phyloP scores from a whole-genome alignment of 2,113 vertebrate species.

The Pycnonotus jocosus region DNA sequence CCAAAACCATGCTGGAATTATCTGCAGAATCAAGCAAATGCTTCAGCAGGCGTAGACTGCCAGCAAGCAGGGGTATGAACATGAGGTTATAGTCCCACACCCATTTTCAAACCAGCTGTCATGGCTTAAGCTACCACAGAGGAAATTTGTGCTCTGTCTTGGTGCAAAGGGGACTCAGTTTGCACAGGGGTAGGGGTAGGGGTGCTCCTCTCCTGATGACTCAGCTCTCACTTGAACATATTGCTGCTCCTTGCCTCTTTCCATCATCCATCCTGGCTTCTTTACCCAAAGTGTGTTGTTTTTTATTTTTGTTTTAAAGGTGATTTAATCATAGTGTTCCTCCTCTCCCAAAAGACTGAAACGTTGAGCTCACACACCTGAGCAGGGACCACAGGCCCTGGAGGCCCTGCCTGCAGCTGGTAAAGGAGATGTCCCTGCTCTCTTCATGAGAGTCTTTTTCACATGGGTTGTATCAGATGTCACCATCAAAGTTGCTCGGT shows the following conservation, averaged over 20 bases:
- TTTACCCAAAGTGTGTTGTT: not conserved
- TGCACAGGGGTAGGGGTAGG: fast-evolving
- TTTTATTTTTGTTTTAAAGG: not conserved
- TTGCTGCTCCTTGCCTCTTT: not conserved
- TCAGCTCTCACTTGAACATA: not conserved
- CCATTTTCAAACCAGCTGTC: not conserved
- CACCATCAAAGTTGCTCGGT: not conserved
- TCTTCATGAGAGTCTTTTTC: not conserved
- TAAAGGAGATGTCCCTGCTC: not conserved
- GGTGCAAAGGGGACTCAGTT: not conserved
- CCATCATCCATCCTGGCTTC: not conserved
- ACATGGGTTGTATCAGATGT: not conserved
- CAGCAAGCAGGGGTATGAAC: not conserved
- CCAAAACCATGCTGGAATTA: not conserved
- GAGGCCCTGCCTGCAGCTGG: not conserved
- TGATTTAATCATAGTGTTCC: not conserved
- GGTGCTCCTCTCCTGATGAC: not conserved
- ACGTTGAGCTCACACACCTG: not conserved
- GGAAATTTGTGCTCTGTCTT: not conserved
- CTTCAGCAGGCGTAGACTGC: not conserved
- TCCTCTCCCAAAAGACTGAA: not conserved
- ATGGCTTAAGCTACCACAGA: not conserved
- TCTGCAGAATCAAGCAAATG: not conserved
- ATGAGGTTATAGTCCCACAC: not conserved
- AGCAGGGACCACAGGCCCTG: not conserved